Evolutionary conservation across 2,113 vertebrate species (phyloP).

Genomic region (Macrotis lagotis): DNA sequence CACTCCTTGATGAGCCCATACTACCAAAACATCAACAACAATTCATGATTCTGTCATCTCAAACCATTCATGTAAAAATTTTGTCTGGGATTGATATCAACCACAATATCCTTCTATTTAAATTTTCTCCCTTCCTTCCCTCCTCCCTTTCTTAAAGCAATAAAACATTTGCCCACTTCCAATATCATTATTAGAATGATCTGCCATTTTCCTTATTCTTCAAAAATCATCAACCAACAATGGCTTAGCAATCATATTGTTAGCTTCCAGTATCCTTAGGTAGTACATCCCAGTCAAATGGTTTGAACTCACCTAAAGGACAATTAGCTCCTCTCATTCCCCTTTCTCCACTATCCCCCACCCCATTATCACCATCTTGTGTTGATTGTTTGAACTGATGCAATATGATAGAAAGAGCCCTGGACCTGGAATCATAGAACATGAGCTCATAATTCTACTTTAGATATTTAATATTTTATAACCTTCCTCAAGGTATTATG

Average conservation of each 20-base stretch:
- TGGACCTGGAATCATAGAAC: neutral
- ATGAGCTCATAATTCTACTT: neutral
- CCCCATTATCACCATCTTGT: neutral
- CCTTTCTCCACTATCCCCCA: too few species aligned
- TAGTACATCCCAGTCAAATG: neutral
- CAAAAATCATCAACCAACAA: neutral
- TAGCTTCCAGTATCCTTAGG: neutral
- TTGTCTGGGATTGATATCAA: neutral
- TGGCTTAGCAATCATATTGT: neutral
- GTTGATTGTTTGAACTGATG: neutral
- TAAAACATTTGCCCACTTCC: neutral
- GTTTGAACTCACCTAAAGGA: neutral
- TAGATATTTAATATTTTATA: neutral
- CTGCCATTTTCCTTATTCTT: neutral
- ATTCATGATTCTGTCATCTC: neutral
- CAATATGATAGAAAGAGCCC: neutral
- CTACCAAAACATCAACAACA: neutral
- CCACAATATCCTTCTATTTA: neutral
- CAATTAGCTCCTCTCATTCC: neutral
- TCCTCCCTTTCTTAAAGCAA: neutral
- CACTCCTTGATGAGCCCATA: neutral
- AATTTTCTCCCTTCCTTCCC: neutral
- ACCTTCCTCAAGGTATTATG: neutral
- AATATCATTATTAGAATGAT: neutral
- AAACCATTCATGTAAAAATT: neutral